phyloP scores from a whole-genome alignment of 2,888 invertebrate genomes.

The Luffia ferchaultella region DNA sequence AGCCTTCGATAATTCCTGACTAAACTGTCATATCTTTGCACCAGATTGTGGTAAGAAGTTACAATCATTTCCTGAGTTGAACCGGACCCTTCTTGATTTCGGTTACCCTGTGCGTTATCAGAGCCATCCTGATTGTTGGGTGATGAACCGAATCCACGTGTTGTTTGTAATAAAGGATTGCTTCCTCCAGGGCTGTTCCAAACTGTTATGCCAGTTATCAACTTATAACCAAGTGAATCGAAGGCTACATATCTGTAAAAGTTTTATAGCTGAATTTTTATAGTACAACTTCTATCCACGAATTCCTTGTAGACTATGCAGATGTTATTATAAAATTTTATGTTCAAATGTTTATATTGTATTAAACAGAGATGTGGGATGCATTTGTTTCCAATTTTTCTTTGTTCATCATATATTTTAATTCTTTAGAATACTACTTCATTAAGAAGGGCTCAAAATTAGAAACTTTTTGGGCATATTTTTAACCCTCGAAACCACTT shows the following conservation, averaged over 20 bases:
- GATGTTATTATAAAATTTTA: too few species aligned
- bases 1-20: slow-evolving; percentile 57
- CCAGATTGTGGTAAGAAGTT: slow-evolving; percentile 55
- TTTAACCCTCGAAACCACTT: too few species aligned
- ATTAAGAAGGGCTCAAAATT: too few species aligned
- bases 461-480: too few species aligned
- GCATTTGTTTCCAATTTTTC: too few species aligned
- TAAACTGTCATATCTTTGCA: slow-evolving; percentile 57
- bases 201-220: slow-evolving; percentile 83
- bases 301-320: too few species aligned
- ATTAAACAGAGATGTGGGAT: too few species aligned
- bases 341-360: too few species aligned
- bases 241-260: slow-evolving; percentile 81
- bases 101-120: background rate
- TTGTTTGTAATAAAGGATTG: slow-evolving; percentile 27
- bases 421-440: too few species aligned
- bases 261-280: slow-evolving; percentile 1
- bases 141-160: slow-evolving; percentile 4
- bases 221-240: slow-evolving; percentile 79
- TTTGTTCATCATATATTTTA: too few species aligned
- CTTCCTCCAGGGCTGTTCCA: slow-evolving; percentile 34
- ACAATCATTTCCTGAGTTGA: slow-evolving; percentile 37
- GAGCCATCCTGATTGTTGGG: background rate
- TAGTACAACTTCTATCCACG: too few species aligned
- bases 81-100: background rate